Conservation (phyloP, 2,797 vertebrate genomes). For the Phyllotis vaccarum region DNA sequence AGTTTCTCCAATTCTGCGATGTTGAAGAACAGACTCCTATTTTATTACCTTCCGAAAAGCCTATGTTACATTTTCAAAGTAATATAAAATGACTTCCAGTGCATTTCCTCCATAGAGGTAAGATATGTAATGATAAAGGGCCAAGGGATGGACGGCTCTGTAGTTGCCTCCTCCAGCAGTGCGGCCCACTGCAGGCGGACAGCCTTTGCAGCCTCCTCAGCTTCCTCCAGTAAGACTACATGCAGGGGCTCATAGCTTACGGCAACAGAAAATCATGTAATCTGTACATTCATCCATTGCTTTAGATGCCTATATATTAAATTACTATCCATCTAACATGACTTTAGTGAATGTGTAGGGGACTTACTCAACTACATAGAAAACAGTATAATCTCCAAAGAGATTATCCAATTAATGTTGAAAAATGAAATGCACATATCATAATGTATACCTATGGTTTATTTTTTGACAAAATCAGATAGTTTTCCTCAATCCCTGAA, state of each 20-base stretch:
- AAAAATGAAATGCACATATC: background rate
- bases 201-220: background rate
- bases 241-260: background rate
- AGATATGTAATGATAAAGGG: background rate
- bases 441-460: conserved; percentile 14
- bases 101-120: background rate
- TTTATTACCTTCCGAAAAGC: conserved; percentile 14
- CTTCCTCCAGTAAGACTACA: background rate
- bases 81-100: conserved; percentile 31
- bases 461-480: conserved; percentile 39
- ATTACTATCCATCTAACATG: background rate
- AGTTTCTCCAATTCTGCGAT: background rate
- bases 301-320: background rate
- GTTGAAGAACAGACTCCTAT: background rate
- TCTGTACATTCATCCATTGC: background rate
- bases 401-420: conserved; percentile 21
- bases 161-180: background rate
- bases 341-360: background rate
- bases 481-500: background rate
- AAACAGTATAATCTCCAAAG: background rate
- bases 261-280: background rate
- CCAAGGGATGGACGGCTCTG: background rate
- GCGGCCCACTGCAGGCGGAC: background rate
- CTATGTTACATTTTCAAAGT: background rate
- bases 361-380: background rate